Percentiles rank a stretch among this genome's conserved stretches.
These are phyloP conservation scores for Elanoides forficatus DNA, from an alignment of 2,113 vertebrate genomes.

Conservation along the genomic window DNA sequence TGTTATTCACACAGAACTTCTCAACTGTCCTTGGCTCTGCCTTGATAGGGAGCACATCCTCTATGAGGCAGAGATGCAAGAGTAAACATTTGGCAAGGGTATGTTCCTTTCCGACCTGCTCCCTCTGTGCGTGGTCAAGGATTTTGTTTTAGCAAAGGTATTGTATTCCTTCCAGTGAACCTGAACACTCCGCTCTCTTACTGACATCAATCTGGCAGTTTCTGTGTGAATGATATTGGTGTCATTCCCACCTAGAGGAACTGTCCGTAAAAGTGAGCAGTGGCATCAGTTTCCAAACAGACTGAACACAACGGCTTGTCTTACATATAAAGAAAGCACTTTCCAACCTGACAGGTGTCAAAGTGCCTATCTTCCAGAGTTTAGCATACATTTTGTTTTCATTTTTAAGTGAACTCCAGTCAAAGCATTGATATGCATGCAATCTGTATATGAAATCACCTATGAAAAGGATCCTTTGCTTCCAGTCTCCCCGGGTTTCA, in stretches of 20 bases:
- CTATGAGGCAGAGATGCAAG: slow-evolving; percentile 57
- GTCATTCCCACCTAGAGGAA: slow-evolving; percentile 38
- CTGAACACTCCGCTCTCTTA: slow-evolving; percentile 1
- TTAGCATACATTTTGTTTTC: neutral
- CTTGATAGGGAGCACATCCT: slow-evolving; percentile 57
- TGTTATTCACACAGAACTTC: slow-evolving; percentile 70
- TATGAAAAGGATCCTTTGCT: neutral
- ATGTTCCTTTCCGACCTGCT: neutral
- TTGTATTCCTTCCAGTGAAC: slow-evolving; percentile 10
- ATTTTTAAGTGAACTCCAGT: slow-evolving; percentile 1
- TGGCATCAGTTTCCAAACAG: neutral
- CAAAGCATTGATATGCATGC: neutral
- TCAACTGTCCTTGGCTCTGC: slow-evolving; percentile 67
- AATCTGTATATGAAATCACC: neutral
- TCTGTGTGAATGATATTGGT: neutral
- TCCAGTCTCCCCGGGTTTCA: neutral
- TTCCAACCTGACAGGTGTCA: neutral
- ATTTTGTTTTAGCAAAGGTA: slow-evolving; percentile 13
- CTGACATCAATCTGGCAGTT: slow-evolving; percentile 36
- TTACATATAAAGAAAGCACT: neutral
- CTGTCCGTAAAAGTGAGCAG: slow-evolving; percentile 10
- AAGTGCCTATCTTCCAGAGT: neutral
- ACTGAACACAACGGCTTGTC: neutral
- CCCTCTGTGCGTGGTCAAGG: neutral
- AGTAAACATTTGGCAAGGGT: slow-evolving; percentile 67